Base-by-base conservation (phyloP, 2,113 vertebrate genomes). In the Hypomesus transpacificus region DNA sequence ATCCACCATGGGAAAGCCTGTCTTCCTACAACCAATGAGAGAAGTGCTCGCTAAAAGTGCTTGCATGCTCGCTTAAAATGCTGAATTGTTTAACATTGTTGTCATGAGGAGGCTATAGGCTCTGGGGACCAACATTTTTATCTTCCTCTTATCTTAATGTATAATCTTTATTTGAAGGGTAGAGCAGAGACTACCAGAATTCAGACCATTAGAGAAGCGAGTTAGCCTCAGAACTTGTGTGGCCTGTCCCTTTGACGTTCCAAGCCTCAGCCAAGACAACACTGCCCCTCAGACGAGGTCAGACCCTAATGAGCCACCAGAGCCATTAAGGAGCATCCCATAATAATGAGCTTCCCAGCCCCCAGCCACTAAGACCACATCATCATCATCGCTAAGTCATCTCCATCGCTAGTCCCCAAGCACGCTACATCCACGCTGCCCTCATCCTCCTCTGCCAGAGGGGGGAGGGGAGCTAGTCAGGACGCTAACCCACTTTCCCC, bases 401-500 rank as follows among this genome's bases (percentile, higher is more conserved):
- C 62, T 75, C 68, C 24, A 69, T 60, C 71, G 67, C 69, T 60
- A 1, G 74, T 66, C 75, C 62, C 21, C 60, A 57, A 65, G 60
- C 72, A 63, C 75, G 17, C 67, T 70, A 77, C 74, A 71, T 53
- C 17, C 6, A 52, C 54, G 58, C 67, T 3, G 14, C 13, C 51
- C 21, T 21, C 46, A 1, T 14, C 34, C 64, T 50, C 28, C 66
- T 64, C 59, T 1, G 22, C 14, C 34, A 16, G 50, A 26, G 16
- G 70, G 52, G 31, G 70, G 26, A 6, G 28, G 26, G 51, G 59
- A 52, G 6, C 26, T 50, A 54, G 54, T 20, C 46, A 66, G 52
- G 50, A 66, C 28, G 67, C 26, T 75, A 89, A 87, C 68, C 81
- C 75, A 74, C 70, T 79, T 87, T 78, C 61, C n/a, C 8, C 70